Conservation (phyloP, 92 coral and sea anemone species). For the Metridium senile region DNA sequence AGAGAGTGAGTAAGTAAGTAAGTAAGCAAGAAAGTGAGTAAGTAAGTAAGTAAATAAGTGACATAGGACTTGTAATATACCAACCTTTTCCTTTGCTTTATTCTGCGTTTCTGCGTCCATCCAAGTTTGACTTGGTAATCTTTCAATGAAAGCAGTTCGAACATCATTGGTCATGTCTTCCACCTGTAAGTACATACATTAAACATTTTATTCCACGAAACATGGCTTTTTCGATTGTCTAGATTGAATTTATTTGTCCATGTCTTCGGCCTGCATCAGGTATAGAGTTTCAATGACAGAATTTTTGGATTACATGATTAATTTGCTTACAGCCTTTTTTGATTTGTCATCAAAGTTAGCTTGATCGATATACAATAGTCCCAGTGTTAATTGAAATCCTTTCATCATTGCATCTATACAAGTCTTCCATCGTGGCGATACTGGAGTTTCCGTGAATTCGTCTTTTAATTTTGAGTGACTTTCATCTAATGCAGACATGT, state of each 20-base stretch:
- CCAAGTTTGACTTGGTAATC: slow-evolving; percentile 47
- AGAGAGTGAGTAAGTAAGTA: too few species aligned
- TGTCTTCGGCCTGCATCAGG: neutral
- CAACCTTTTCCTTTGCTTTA: slow-evolving; percentile 58
- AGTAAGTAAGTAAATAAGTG: neutral
- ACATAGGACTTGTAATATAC: neutral
- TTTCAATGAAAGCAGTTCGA: slow-evolving; percentile 55
- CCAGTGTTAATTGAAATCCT: slow-evolving; percentile 32
- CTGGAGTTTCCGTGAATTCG: neutral
- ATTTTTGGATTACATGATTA: neutral
- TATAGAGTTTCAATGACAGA: too few species aligned
- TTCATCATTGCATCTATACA: slow-evolving; percentile 33
- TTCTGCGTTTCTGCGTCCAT: slow-evolving; percentile 52
- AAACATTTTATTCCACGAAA: neutral
- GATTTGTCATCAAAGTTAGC: slow-evolving; percentile 60
- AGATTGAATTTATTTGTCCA: neutral
- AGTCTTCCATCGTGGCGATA: slow-evolving; percentile 24
- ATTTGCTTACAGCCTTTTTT: slow-evolving; percentile 5
- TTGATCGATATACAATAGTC: slow-evolving; percentile 57
- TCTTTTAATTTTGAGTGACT: neutral
- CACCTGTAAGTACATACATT: slow-evolving; percentile 24
- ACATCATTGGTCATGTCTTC: slow-evolving; percentile 58
- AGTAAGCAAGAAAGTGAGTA: too few species aligned
- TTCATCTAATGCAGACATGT: slow-evolving; percentile 24
- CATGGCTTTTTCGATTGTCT: neutral